Conservation (phyloP, 1,140 invertebrate species). For the Scaptomyza montana region DNA sequence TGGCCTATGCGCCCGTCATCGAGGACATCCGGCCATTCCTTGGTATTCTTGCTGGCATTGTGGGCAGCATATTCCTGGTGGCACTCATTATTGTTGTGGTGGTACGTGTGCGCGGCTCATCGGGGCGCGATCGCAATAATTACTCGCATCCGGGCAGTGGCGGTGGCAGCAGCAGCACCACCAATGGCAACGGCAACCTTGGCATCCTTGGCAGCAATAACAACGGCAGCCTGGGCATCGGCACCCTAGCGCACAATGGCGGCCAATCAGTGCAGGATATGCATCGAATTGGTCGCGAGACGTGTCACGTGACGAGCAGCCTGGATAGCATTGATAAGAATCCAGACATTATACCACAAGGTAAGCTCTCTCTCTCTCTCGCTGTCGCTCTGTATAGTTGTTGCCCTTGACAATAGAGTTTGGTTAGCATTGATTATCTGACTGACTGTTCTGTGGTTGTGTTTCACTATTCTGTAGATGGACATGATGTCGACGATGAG, state of each 20-base stretch:
- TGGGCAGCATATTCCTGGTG: conserved; percentile 89
- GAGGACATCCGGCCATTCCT: conserved; percentile 89
- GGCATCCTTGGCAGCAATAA: conserved; percentile 69
- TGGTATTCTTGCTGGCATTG: conserved; percentile 88
- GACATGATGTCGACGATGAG: conserved; percentile 79
- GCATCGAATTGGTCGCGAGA: conserved; percentile 80
- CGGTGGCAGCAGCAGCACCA: conserved; percentile 31
- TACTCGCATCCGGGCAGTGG: conserved; percentile 86
- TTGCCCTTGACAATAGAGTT: conserved; percentile 15
- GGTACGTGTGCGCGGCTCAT: conserved; percentile 87
- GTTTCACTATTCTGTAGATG: conserved; percentile 49
- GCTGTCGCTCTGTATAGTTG: background rate
- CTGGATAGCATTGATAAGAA: conserved; percentile 90
- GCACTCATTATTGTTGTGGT: conserved; percentile 90
- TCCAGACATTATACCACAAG: conserved; percentile 91
- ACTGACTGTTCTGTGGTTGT: background rate
- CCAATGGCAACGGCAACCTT: conserved; percentile 62
- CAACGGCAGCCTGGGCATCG: conserved; percentile 65
- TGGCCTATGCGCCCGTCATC: conserved; percentile 84
- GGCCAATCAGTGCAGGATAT: conserved; percentile 83
- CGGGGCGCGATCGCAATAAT: conserved; percentile 87
- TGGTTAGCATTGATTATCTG: background rate
- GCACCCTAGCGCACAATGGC: conserved; percentile 64
- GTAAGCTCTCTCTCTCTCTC: conserved; percentile 71
- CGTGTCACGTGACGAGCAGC: conserved; percentile 85